These are phyloP conservation scores for Eretmocerus hayati DNA, from an alignment of 2,888 invertebrate genomes.

Conservation along the genomic window DNA sequence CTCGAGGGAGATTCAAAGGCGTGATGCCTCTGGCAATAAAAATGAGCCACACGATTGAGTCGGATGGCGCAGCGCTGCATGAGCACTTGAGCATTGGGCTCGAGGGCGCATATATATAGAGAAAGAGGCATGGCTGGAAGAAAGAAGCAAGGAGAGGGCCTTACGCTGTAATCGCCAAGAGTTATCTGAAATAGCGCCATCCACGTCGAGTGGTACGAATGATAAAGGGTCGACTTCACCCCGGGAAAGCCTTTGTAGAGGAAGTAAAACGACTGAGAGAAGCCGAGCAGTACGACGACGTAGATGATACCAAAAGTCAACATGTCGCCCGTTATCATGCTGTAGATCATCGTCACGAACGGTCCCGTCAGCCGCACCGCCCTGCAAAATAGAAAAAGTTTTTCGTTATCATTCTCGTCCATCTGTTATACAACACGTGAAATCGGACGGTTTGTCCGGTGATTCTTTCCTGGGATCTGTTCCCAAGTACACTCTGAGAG, in stretches of 20 bases:
- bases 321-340: slow-evolving; percentile 99
- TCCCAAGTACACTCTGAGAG: too few species aligned
- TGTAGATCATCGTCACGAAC: slow-evolving; percentile 99
- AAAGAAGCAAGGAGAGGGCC: slow-evolving; percentile 28
- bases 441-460: too few species aligned
- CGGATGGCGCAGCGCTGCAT: not conserved
- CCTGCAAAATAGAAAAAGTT: slow-evolving; percentile 48
- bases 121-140: not conserved
- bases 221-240: slow-evolving; percentile 72
- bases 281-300: slow-evolving; percentile 87
- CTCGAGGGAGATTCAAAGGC: too few species aligned
- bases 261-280: slow-evolving; percentile 93
- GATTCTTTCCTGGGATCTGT: too few species aligned
- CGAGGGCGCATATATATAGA: slow-evolving; percentile 7
- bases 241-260: slow-evolving; percentile 86
- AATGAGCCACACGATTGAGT: not conserved
- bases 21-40: too few species aligned
- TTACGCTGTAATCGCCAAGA: slow-evolving; percentile 94
- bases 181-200: slow-evolving; percentile 98
- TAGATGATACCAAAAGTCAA: slow-evolving; percentile 97
- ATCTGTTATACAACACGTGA: too few species aligned
- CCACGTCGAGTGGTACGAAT: slow-evolving; percentile 85
- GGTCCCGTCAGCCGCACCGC: slow-evolving; percentile 93
- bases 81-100: too few species aligned
- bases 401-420: not conserved